phyloP scores from a whole-genome alignment of 2,797 vertebrate species.

The Avahi laniger region DNA sequence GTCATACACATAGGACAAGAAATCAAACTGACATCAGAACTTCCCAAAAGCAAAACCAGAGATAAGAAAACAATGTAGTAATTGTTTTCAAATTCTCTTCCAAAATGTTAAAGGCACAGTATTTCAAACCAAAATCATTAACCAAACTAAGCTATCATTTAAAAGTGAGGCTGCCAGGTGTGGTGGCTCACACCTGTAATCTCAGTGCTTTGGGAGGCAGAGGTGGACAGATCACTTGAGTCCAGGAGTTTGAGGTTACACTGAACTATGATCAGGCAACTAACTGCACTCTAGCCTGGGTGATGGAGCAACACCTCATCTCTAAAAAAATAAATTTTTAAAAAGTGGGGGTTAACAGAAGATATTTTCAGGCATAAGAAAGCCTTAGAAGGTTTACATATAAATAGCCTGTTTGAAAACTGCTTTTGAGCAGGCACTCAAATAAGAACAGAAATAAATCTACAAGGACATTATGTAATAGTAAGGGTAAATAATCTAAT shows the following conservation, averaged over 20 bases:
- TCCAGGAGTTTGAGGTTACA: neutral
- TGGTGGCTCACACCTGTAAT: neutral
- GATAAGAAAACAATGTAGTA: neutral
- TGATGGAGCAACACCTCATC: neutral
- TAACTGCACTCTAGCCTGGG: neutral
- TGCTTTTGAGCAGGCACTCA: slow-evolving; percentile 7
- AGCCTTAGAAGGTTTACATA: neutral
- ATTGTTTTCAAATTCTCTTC: neutral
- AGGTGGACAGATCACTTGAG: neutral
- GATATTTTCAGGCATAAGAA: slow-evolving; percentile 21
- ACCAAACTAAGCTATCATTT: neutral
- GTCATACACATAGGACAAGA: neutral
- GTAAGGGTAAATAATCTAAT: neutral
- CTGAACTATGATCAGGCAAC: neutral
- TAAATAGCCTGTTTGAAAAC: neutral
- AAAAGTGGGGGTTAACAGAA: neutral
- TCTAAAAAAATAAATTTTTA: neutral
- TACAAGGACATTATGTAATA: neutral
- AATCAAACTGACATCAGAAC: neutral
- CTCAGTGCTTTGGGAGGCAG: neutral
- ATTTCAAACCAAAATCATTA: slow-evolving; percentile 26
- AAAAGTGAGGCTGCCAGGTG: neutral
- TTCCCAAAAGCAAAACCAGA: neutral
- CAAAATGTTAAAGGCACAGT: slow-evolving; percentile 8
- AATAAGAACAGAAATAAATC: slow-evolving; percentile 28